Evolutionary conservation across 1,140 invertebrate species (phyloP), one percentile per base, ranked within the genome.

Genomic region (Ridgeia piscesae): DNA sequence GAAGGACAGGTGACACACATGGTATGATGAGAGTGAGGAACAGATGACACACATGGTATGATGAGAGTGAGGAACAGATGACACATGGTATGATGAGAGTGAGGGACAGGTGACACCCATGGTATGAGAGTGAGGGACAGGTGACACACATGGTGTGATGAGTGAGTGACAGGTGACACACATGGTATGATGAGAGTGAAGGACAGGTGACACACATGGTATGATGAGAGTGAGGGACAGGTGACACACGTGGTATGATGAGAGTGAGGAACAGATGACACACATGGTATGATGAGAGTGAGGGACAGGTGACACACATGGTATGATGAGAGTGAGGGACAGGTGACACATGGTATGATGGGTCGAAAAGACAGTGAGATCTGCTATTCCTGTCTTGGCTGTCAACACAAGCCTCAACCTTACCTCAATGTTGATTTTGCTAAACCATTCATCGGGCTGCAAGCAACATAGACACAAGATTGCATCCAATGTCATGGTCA

Each of bases 361-460:
- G 48, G 21, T 8, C 8, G 48, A 50, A 21, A 21, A 21, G 58
- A 27, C 58, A 77, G 58, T 77, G 58, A 77, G 58, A 77, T 77
- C 58, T 77, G 58, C 58, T 77, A 77, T 77, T 77, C 58, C 58
- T 77, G 58, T 21, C 27, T 77, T 77, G 58, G 58, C 14, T 27
- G 17, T 27, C 58, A 77, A 77, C 8, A 77, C 58, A 11, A 77
- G 58, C 58, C 58, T 42, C 42, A 89, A 34, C 35, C 35, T 90
- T 92, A 92, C 91, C 91, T 92, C 58, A 34, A 92, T 92, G 35
- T 92, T 92, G 91, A 92, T 92, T 77, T 92, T 92, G 50, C 48
- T 58, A 35, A 92, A 92, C 33, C 91, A 48, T 11, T 77, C 91
- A 92, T 92, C 91, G 6, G 33, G 33, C 91, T 92, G 58, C 50